phyloP scores from a whole-genome alignment of 2,888 invertebrate genomes.

The Caenorhabditis sp. region DNA sequence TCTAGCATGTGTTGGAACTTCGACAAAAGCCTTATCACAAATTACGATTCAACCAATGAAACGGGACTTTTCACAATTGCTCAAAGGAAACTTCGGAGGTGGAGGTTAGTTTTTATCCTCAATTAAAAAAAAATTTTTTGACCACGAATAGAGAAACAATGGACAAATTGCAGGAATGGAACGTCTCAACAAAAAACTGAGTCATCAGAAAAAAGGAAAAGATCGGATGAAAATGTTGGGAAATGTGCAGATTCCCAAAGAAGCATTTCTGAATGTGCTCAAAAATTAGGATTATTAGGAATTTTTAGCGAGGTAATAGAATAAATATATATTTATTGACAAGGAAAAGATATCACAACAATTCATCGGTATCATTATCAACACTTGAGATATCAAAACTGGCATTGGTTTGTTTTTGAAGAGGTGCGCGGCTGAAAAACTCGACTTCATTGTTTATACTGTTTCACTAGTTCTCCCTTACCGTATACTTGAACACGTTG shows the following conservation, averaged over 20 bases:
- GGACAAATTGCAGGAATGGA: conserved; percentile 55
- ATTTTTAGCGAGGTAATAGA: neutral
- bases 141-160: neutral
- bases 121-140: too few relatives aligned
- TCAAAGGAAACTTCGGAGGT: conserved; percentile 65
- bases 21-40: conserved; percentile 51
- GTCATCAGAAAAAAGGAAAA: conserved; percentile 90
- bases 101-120: conserved; percentile 23
- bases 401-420: conserved; percentile 26
- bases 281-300: conserved; percentile 41
- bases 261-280: conserved; percentile 82
- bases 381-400: conserved; percentile 34
- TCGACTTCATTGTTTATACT: too few relatives aligned
- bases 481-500: conserved; percentile 12
- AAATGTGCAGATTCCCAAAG: conserved; percentile 87
- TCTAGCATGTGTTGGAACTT: conserved; percentile 11
- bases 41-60: conserved; percentile 61
- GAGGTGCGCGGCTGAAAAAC: conserved; percentile 26
- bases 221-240: conserved; percentile 90
- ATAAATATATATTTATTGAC: neutral
- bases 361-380: conserved; percentile 35
- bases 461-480: neutral
- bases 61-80: conserved; percentile 62
- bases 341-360: conserved; percentile 19
- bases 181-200: conserved; percentile 85